Conservation (phyloP, 2,888 invertebrate genomes). For the Cerastis leucographa region DNA sequence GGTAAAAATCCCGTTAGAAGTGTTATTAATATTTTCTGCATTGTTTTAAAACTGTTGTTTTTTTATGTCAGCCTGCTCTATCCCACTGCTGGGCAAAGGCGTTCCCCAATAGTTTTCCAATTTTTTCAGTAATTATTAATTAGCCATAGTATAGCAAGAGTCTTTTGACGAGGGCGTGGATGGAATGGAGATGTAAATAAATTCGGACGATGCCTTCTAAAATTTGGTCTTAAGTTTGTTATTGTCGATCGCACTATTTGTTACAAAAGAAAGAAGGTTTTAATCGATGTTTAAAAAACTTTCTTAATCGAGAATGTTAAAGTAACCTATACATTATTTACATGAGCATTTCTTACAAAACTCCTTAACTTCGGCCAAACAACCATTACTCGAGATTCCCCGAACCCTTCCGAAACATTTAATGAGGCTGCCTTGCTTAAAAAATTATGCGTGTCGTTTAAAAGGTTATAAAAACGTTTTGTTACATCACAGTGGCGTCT, state of each 20-base stretch:
- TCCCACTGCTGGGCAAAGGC: too few relatives aligned
- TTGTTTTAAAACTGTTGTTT: background rate
- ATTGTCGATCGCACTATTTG: background rate
- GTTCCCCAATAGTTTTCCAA: too few relatives aligned
- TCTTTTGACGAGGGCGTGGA: too few relatives aligned
- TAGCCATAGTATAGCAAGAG: background rate
- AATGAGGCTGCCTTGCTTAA: conserved; percentile 58
- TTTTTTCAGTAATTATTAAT: background rate
- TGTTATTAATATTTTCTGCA: too few relatives aligned
- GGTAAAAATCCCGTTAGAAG: too few relatives aligned
- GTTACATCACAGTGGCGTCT: conserved; percentile 62
- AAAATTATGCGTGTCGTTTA: conserved; percentile 67
- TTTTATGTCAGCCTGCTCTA: too few relatives aligned
- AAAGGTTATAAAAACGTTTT: conserved; percentile 68
- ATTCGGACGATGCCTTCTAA: too few relatives aligned
- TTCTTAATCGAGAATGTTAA: conserved; percentile 35
- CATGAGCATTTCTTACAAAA: conserved; percentile 31
- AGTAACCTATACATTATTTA: conserved; percentile 19
- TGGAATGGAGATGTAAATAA: too few relatives aligned
- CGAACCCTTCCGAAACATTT: conserved; percentile 55
- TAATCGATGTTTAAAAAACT: conserved; percentile 28
- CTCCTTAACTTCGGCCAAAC: conserved; percentile 37
- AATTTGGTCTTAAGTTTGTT: too few relatives aligned
- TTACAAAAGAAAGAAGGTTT: background rate
- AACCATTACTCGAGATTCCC: conserved; percentile 38